Percentiles rank a stretch among this genome's conserved stretches.
These are phyloP conservation scores for Danionella cerebrum DNA, from an alignment of 2,113 vertebrate genomes.

Conservation along the genomic window DNA sequence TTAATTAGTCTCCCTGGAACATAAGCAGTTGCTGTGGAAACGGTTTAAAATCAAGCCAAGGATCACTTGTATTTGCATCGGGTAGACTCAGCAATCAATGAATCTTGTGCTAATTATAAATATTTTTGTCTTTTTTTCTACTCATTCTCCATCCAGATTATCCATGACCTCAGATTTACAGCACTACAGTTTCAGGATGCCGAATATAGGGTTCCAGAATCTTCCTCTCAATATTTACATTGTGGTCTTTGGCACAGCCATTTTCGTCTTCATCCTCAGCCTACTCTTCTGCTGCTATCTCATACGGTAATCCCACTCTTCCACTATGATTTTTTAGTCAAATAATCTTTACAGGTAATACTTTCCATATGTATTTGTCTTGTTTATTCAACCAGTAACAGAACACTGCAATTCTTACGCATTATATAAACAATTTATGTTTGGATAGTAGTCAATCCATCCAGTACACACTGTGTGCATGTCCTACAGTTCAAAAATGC, in stretches of 20 bases:
- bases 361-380: too few relatives aligned
- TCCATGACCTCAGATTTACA: constrained; percentile 94
- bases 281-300: constrained; percentile 99
- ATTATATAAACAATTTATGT: too few relatives aligned
- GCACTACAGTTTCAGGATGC: constrained; percentile 97
- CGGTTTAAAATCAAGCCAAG: background rate
- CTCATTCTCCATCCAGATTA: constrained; percentile 65
- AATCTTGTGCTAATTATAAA: background rate
- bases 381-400: background rate
- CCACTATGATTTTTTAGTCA: too few relatives aligned
- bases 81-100: background rate
- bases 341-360: too few relatives aligned
- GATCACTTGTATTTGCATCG: background rate
- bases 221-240: constrained; percentile 99
- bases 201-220: constrained; percentile 99
- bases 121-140: background rate
- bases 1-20: background rate
- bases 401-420: too few relatives aligned
- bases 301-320: constrained; percentile 79
- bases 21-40: constrained; percentile 28
- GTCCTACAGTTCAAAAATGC: too few relatives aligned
- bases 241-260: constrained; percentile 95
- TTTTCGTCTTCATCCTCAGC: constrained; percentile 99
- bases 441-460: too few relatives aligned
- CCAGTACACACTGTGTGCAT: too few relatives aligned